These are phyloP conservation scores for Conus canariensis DNA, from an alignment of 2,888 invertebrate species.

Conservation along the genomic window DNA sequence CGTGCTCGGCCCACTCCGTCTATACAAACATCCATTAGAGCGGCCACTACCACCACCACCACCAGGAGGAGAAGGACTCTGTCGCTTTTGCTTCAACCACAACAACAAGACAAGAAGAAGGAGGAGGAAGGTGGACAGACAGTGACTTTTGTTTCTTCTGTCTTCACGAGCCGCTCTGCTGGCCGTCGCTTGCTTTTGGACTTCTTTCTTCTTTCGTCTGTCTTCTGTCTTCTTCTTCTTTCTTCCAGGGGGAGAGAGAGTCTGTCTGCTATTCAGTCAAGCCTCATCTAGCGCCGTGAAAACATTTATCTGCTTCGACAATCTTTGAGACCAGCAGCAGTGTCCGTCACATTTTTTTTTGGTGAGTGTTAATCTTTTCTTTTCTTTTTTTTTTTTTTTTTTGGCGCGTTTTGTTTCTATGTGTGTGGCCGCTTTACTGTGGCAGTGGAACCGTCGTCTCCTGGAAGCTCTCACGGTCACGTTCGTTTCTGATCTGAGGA, in stretches of 20 bases:
- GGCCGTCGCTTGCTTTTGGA: neutral
- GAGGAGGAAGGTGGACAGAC: neutral
- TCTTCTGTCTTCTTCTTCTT: neutral
- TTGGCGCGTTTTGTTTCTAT: neutral
- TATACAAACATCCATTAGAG: slow-evolving; percentile 46
- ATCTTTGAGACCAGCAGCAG: neutral
- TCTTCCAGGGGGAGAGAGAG: neutral
- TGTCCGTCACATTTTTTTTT: neutral
- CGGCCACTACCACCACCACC: neutral
- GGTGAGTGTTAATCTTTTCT: neutral
- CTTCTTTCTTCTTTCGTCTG: neutral
- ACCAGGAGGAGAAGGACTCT: neutral
- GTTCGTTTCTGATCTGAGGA: slow-evolving; percentile 10
- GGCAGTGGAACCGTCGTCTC: no score
- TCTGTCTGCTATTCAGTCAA: neutral
- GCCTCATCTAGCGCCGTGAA: neutral
- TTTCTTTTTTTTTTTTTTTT: neutral
- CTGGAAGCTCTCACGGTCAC: no score
- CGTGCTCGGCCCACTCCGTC: slow-evolving; percentile 39
- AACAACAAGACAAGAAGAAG: no score
- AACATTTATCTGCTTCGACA: slow-evolving; percentile 28
- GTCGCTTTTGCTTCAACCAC: neutral
- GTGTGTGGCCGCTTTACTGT: neutral
- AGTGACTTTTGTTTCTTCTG: slow-evolving; percentile 19
- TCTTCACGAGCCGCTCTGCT: neutral